Conservation (phyloP, 2,888 invertebrate genomes). For the Scaptomyza cyrtandrae region DNA sequence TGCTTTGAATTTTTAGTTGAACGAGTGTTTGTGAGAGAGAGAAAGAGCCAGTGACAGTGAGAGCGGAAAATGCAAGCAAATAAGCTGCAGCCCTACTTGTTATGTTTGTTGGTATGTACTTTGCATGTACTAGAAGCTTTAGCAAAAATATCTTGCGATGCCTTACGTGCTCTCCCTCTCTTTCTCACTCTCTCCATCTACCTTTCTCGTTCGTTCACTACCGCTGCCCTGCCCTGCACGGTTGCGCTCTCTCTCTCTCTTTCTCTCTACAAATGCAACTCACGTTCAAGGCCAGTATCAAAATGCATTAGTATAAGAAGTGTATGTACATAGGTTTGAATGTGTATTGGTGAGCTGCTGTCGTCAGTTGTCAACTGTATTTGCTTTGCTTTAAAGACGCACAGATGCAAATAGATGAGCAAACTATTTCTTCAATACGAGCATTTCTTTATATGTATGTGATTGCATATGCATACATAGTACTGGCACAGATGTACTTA, state of each 20-base stretch:
- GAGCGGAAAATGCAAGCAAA: slow-evolving; percentile 48
- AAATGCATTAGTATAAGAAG: slow-evolving; percentile 56
- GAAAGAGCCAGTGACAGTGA: neutral
- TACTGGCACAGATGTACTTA: slow-evolving; percentile 11
- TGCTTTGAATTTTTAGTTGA: slow-evolving; percentile 66
- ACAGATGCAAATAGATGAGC: slow-evolving; percentile 25
- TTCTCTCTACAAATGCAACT: slow-evolving; percentile 81
- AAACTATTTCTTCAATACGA: slow-evolving; percentile 14
- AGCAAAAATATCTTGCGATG: slow-evolving; percentile 51
- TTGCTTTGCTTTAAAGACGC: slow-evolving; percentile 46
- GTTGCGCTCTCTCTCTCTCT: slow-evolving; percentile 23
- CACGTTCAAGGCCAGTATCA: slow-evolving; percentile 83
- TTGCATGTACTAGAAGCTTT: slow-evolving; percentile 55
- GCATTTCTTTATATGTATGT: neutral
- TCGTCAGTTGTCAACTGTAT: slow-evolving; percentile 69
- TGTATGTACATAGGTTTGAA: slow-evolving; percentile 5
- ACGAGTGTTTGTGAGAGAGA: slow-evolving; percentile 2
- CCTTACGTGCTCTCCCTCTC: slow-evolving; percentile 23
- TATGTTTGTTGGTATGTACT: slow-evolving; percentile 11
- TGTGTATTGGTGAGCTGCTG: slow-evolving; percentile 32
- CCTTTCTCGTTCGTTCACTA: slow-evolving; percentile 15
- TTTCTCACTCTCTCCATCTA: slow-evolving; percentile 3
- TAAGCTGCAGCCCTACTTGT: slow-evolving; percentile 32
- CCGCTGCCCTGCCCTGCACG: neutral
- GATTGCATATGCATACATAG: no score